Evolutionary conservation across 2,113 vertebrate species (phyloP).

Genomic region (Pluvialis apricaria): DNA sequence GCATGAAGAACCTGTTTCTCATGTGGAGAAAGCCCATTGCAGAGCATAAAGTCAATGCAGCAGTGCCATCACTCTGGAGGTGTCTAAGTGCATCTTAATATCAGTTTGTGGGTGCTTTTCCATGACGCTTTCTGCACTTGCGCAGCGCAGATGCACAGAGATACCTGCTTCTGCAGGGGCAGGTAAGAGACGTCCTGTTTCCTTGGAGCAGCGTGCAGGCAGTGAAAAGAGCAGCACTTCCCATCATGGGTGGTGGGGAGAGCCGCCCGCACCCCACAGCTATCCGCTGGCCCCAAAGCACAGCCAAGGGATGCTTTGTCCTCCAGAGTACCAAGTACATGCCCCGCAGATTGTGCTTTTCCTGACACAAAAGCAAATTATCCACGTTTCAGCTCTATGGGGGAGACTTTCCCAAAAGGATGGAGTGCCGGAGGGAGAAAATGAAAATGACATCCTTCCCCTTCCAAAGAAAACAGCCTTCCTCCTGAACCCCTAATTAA

Average conservation of each 20-base stretch:
- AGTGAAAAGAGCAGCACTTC: not conserved
- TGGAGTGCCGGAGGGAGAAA: not conserved
- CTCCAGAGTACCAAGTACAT: accelerated
- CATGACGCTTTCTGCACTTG: accelerated
- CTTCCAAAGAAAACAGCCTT: conserved; percentile 3
- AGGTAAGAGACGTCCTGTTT: not conserved
- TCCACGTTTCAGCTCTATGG: not conserved
- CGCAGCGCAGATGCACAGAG: not conserved
- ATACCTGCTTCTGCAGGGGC: not conserved
- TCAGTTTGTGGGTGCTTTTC: not conserved
- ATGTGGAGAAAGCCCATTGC: not conserved
- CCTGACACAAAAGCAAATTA: not conserved
- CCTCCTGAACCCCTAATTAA: not conserved
- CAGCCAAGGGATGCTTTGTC: not conserved
- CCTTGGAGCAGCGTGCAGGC: not conserved
- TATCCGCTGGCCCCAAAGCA: not conserved
- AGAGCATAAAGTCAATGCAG: accelerated
- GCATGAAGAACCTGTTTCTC: not conserved
- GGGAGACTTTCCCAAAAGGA: not conserved
- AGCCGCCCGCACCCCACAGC: accelerated
- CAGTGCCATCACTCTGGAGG: not conserved
- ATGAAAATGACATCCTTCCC: not conserved
- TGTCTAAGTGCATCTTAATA: accelerated
- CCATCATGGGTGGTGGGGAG: accelerated
- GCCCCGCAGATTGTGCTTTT: accelerated